Percentiles rank a stretch among this genome's conserved stretches.
Conservation (phyloP, 2,888 invertebrate genomes). For the Aleiodes alternator region DNA sequence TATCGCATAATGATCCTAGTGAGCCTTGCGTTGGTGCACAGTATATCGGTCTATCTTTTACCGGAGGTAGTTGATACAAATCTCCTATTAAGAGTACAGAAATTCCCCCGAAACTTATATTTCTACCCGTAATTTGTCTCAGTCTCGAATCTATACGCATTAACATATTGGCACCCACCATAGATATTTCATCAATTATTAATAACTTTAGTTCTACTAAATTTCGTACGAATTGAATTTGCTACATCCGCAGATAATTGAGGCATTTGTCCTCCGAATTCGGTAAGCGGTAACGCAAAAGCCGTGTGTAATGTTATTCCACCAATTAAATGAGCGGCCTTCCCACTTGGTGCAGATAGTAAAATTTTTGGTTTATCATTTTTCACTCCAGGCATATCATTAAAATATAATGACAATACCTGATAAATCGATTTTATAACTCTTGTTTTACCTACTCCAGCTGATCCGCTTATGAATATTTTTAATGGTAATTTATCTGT, state of each 20-base stretch:
- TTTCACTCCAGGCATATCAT: too few species aligned
- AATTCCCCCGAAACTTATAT: conserved; percentile 64
- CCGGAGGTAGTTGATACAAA: conserved; percentile 66
- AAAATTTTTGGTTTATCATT: too few species aligned
- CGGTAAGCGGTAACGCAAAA: not conserved
- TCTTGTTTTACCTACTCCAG: not conserved
- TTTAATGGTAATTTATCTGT: not conserved
- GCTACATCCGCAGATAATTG: too few species aligned
- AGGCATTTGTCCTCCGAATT: conserved; percentile 6
- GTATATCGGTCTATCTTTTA: conserved; percentile 59
- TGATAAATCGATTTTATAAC: not conserved
- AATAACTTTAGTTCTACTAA: not conserved
- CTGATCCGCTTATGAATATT: not conserved
- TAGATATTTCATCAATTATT: conserved; percentile 64
- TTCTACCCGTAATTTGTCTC: conserved; percentile 61
- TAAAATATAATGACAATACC: not conserved
- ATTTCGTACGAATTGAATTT: too few species aligned
- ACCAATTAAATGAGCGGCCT: conserved; percentile 24
- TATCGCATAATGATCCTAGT: too few species aligned
- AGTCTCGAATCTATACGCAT: conserved; percentile 62
- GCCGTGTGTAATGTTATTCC: conserved; percentile 21
- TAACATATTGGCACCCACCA: conserved; percentile 61
- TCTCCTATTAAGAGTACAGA: conserved; percentile 67
- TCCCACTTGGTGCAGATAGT: not conserved
- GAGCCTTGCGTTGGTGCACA: not conserved